Conservation (phyloP, 2,888 invertebrate genomes). For the Luperina nickerlii region DNA sequence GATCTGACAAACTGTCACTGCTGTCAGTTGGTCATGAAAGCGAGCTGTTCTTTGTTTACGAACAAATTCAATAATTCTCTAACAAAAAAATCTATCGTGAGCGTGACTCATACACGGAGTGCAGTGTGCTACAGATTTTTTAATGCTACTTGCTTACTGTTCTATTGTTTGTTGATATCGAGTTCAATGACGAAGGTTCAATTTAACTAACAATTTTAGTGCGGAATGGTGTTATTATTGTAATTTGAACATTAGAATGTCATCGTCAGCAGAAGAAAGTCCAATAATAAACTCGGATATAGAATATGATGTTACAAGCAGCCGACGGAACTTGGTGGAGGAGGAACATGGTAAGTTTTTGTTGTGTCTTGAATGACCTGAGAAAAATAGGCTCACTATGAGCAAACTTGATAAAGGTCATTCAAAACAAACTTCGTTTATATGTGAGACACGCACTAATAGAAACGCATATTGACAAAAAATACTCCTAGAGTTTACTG, state of each 20-base stretch:
- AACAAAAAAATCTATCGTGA: constrained; percentile 64
- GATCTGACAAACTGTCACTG: neutral
- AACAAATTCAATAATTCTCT: constrained; percentile 54
- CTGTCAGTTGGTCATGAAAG: constrained; percentile 39
- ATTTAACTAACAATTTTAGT: constrained; percentile 35
- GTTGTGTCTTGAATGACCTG: constrained; percentile 8
- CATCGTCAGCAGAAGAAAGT: constrained; percentile 83
- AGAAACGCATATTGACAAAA: constrained; percentile 9
- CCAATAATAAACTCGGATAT: constrained; percentile 86
- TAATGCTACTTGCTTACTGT: constrained; percentile 34
- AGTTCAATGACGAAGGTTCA: constrained; percentile 39
- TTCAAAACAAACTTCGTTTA: constrained; percentile 29
- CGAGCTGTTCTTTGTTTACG: constrained; percentile 70
- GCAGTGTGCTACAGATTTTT: constrained; percentile 56
- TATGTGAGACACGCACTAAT: constrained; percentile 7
- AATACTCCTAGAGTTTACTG: neutral
- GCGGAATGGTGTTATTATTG: constrained; percentile 71
- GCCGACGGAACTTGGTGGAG: constrained; percentile 81
- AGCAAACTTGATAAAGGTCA: constrained; percentile 30
- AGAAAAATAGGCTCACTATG: neutral
- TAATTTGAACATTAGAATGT: constrained; percentile 76
- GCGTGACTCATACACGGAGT: constrained; percentile 67
- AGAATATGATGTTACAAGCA: constrained; percentile 84
- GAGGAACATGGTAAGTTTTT: constrained; percentile 77
- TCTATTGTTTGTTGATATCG: constrained; percentile 62